Conservation (phyloP, 2,888 invertebrate species). For the Ormyrus rosae region DNA sequence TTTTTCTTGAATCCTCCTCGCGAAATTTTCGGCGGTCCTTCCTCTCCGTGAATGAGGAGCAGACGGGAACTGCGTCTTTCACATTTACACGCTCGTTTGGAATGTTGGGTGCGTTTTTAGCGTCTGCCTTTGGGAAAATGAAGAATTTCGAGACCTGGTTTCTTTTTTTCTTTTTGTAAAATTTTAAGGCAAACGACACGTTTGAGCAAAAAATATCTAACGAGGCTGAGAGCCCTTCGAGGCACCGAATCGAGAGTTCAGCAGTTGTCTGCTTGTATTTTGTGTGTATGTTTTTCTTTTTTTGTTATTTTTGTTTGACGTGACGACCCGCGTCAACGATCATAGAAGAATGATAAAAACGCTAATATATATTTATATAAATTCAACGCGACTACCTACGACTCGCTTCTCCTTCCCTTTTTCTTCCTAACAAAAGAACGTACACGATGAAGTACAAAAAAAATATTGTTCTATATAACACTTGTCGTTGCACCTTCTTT, state of each 20-base stretch:
- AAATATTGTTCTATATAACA: constrained; percentile 4
- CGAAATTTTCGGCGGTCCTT: constrained; percentile 2
- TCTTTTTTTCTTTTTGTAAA: neutral
- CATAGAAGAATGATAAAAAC: constrained; percentile 62
- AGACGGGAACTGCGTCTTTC: neutral
- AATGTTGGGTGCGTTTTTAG: constrained; percentile 28
- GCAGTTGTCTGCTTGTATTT: constrained; percentile 59
- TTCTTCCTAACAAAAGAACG: constrained; percentile 25
- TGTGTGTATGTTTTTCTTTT: constrained; percentile 32
- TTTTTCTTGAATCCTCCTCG: constrained; percentile 7
- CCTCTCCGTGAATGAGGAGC: neutral
- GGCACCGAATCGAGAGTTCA: constrained; percentile 62
- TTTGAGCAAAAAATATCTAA: constrained; percentile 41
- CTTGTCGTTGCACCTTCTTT: constrained; percentile 38
- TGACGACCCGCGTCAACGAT: constrained; percentile 74
- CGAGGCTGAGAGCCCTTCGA: constrained; percentile 67
- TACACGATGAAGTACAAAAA: constrained; percentile 38
- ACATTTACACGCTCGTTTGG: constrained; percentile 35
- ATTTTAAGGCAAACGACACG: constrained; percentile 4
- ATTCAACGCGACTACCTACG: constrained; percentile 62
- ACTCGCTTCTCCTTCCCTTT: constrained; percentile 22
- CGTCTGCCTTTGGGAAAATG: neutral
- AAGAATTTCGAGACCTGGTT: constrained; percentile 6
- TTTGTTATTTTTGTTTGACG: constrained; percentile 56
- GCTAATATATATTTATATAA: constrained; percentile 64